These are phyloP conservation scores for Batillaria attramentaria DNA, from an alignment of 1,140 invertebrate genomes.

Conservation along the genomic window DNA sequence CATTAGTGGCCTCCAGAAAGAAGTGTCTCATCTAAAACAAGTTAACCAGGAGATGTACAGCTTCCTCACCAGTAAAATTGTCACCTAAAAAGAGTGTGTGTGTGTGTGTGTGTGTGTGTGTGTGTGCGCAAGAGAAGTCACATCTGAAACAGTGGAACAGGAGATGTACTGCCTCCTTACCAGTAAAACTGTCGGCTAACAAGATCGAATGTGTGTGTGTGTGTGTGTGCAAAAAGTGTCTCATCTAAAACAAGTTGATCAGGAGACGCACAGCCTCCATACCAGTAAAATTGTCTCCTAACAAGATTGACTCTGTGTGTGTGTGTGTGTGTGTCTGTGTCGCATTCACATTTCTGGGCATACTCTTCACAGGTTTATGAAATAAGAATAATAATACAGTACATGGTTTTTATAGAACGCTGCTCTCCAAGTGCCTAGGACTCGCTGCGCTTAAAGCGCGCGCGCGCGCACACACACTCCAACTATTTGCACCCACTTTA, in stretches of 20 bases:
- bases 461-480: too few relatives aligned
- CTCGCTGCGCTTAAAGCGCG: too few relatives aligned
- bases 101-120: neutral
- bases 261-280: neutral
- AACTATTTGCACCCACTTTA: too few relatives aligned
- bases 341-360: too few relatives aligned
- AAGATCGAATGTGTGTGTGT: neutral
- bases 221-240: neutral
- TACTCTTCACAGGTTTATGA: too few relatives aligned
- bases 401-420: too few relatives aligned
- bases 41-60: constrained; percentile 22
- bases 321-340: neutral
- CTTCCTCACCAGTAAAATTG: neutral
- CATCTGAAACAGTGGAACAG: neutral
- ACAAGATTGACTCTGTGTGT: neutral
- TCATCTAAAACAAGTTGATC: neutral
- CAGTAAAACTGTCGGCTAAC: neutral
- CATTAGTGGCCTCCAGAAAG: neutral
- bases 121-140: neutral
- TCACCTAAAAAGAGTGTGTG: neutral
- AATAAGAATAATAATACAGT: too few relatives aligned
- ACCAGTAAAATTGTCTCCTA: neutral
- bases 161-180: neutral
- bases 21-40: constrained; percentile 21
- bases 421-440: too few relatives aligned